Evolutionary conservation across 2,113 vertebrate species (phyloP).

Genomic region (Aegotheles bennettii): DNA sequence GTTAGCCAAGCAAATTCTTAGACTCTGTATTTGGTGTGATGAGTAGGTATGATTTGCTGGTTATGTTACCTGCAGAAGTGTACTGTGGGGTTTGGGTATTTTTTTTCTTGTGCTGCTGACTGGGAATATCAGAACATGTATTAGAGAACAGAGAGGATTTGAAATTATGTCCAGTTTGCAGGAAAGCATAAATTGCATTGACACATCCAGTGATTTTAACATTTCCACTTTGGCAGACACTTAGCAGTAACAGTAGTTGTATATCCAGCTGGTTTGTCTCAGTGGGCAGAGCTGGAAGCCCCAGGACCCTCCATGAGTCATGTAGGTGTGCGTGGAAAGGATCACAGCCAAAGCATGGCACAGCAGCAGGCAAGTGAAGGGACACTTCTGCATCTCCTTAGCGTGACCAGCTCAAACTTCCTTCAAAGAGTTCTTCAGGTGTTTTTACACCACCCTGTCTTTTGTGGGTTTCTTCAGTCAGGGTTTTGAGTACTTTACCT

Average conservation of each 20-base stretch:
- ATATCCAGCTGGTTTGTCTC: neutral
- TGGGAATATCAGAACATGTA: neutral
- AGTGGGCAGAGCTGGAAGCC: neutral
- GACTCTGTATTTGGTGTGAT: neutral
- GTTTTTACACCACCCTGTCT: neutral
- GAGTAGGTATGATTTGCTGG: neutral
- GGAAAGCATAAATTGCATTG: neutral
- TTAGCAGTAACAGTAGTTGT: neutral
- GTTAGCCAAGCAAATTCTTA: neutral
- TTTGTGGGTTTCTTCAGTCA: neutral
- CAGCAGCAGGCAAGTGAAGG: neutral
- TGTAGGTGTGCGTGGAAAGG: too few species aligned
- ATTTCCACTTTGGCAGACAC: neutral
- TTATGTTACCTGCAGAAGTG: neutral
- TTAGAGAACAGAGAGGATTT: neutral
- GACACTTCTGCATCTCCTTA: neutral
- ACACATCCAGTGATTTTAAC: neutral
- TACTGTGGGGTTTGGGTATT: neutral
- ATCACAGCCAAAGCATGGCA: neutral
- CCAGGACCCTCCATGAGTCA: accelerated
- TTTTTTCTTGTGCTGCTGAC: neutral
- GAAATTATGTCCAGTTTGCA: neutral
- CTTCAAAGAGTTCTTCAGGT: neutral
- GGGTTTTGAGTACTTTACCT: neutral
- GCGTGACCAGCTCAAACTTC: neutral